phyloP scores from a whole-genome alignment of 2,113 vertebrate genomes.

The Microcebus jonahi region DNA sequence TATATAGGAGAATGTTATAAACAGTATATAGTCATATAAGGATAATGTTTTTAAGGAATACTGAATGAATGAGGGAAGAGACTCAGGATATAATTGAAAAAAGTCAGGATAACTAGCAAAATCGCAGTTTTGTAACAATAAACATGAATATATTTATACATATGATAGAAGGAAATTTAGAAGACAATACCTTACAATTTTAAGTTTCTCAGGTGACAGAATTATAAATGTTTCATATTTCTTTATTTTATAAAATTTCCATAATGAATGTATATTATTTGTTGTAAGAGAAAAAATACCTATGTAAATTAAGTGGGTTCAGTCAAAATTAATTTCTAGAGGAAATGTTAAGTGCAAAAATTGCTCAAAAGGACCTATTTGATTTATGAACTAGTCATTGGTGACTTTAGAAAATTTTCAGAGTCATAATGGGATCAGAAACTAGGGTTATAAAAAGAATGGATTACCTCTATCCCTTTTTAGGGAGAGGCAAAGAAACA shows the following conservation, averaged over 20 bases:
- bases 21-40: not conserved
- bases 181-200: not conserved
- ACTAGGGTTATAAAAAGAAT: not conserved
- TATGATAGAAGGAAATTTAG: conserved; percentile 20
- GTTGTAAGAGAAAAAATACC: conserved; percentile 15
- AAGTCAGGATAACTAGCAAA: not conserved
- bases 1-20: not conserved
- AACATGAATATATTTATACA: not conserved
- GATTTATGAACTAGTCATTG: not conserved
- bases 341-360: not conserved
- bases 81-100: not conserved
- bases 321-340: conserved; percentile 3
- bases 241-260: conserved; percentile 1
- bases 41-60: not conserved
- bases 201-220: not conserved
- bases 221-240: not conserved
- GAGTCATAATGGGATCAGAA: not conserved
- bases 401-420: conserved; percentile 35
- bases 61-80: not conserved
- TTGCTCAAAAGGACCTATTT: not conserved
- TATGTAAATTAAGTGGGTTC: not conserved
- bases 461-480: too few species aligned
- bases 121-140: not conserved
- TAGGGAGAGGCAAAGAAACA: too few species aligned
- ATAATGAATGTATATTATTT: not conserved